Conservation (phyloP, 2,113 vertebrate species). For the Ondatra zibethicus region DNA sequence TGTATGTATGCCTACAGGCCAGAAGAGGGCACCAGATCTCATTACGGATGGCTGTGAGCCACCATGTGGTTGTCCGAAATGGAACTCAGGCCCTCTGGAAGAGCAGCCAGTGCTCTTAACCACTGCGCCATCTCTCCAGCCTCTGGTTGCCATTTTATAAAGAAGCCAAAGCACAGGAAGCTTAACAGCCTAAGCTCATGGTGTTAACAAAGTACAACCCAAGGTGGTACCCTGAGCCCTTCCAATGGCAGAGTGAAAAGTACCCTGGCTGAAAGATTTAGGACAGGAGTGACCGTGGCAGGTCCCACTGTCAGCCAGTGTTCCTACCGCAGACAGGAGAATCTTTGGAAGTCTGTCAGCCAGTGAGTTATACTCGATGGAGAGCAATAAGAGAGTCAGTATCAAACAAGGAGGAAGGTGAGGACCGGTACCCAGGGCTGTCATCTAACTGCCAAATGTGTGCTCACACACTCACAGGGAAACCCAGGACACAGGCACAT, state of each 20-base stretch:
- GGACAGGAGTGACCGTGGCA: too few relatives aligned
- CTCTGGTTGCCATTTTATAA: not conserved
- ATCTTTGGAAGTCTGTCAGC: too few relatives aligned
- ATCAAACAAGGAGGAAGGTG: not conserved
- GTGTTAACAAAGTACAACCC: not conserved
- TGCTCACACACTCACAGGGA: not conserved
- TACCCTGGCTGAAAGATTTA: not conserved
- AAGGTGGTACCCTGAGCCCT: too few relatives aligned
- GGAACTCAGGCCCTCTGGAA: too few relatives aligned
- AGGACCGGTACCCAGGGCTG: not conserved
- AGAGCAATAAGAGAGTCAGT: not conserved
- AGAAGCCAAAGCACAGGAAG: slow-evolving; percentile 30
- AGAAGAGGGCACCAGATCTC: too few relatives aligned
- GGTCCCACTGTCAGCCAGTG: not conserved
- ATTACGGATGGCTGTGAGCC: too few relatives aligned
- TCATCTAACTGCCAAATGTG: not conserved
- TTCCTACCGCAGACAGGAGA: not conserved
- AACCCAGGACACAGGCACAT: not conserved
- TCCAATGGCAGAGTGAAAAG: not conserved
- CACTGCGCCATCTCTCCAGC: too few relatives aligned
- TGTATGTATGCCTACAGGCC: too few relatives aligned
- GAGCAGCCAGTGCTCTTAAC: too few relatives aligned
- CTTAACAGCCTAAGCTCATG: not conserved
- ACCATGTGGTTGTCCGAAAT: too few relatives aligned
- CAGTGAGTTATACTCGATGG: too few relatives aligned